phyloP scores from a whole-genome alignment of 2,888 invertebrate species.

The Pyralis farinalis region DNA sequence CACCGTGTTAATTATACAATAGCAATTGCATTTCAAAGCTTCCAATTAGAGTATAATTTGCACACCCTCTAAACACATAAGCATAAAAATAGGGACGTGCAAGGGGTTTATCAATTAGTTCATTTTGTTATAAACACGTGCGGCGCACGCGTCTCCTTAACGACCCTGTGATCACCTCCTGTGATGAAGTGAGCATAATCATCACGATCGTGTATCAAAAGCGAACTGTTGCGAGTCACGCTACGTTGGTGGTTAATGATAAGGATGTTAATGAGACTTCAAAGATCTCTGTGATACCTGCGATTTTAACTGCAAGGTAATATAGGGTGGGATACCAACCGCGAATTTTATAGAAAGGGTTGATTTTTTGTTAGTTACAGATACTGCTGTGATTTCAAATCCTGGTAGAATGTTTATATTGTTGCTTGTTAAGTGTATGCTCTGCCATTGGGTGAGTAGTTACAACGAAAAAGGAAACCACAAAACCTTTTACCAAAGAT shows the following conservation, averaged over 20 bases:
- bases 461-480: too few species aligned
- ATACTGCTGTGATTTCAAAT: too few species aligned
- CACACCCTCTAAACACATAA: not conserved
- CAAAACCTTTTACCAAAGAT: too few species aligned
- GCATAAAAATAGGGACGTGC: slow-evolving; percentile 1
- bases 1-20: not conserved
- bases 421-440: too few species aligned
- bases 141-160: slow-evolving; percentile 54
- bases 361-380: too few species aligned
- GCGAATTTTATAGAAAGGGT: not conserved
- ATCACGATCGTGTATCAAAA: slow-evolving; percentile 25
- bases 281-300: not conserved
- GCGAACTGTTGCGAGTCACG: slow-evolving; percentile 4
- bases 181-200: slow-evolving; percentile 32
- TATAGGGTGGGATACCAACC: not conserved
- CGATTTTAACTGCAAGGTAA: not conserved
- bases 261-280: slow-evolving; percentile 1
- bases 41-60: slow-evolving; percentile 9
- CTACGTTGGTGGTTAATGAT: not conserved
- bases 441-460: too few species aligned
- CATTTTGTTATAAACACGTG: slow-evolving; percentile 48
- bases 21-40: slow-evolving; percentile 3
- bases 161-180: slow-evolving; percentile 45
- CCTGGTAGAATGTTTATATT: too few species aligned
- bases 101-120: slow-evolving; percentile 50